Base-by-base conservation (phyloP, 2,888 invertebrate species). In the Pammene fasciana region DNA sequence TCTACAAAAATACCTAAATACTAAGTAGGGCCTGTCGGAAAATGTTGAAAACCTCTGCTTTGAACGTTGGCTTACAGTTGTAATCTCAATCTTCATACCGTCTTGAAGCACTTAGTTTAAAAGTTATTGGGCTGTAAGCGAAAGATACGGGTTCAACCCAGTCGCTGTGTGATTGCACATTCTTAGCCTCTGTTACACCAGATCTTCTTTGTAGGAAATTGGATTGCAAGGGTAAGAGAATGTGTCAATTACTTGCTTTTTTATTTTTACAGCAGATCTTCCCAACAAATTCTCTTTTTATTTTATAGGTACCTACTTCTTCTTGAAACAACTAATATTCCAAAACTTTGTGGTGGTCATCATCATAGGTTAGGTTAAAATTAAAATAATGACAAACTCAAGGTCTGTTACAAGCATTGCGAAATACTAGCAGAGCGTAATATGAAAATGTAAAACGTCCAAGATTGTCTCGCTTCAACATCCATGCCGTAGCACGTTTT, bases 111-210 rank as follows among this genome's bases (percentile, higher is more conserved):
- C 57, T 57, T 68, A 52, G 36, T 57, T 45, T 52, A 18, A 59
- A 62, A 65, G 68, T 68, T 68, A 68, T 68, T 59, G 64, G 50
- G 64, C 52, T 54, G 50, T 68, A 68, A 68, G 52, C 57, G 64
- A 26, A 65, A 68, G 57, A 65, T 68, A 68, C 68, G 68, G 56
- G 50, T 68, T 68, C 43, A n/a, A 68, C 62, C 52, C 57, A 59
- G 57, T 11, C 57, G 57, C 64, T 43, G 57, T 50, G 52, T 65
- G 68, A 68, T 68, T 68, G 64, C 64, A 68, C 68, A 68, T 68
- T 68, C 62, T 64, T 56, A 64, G 57, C 64, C 57, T 45, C 64
- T 14, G 34, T 54, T 60, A 67, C 18, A 57, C 43, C 38, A 67
- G 41, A 60, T n/a, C 43, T 16, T 14, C 43, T 64, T 64, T 26